A percentile compares a stretch with the other conserved stretches of the same genome.
Evolutionary conservation across 64 coral and sea anemone genomes (phyloP).

Genomic region (Pocillopora damicornis): DNA sequence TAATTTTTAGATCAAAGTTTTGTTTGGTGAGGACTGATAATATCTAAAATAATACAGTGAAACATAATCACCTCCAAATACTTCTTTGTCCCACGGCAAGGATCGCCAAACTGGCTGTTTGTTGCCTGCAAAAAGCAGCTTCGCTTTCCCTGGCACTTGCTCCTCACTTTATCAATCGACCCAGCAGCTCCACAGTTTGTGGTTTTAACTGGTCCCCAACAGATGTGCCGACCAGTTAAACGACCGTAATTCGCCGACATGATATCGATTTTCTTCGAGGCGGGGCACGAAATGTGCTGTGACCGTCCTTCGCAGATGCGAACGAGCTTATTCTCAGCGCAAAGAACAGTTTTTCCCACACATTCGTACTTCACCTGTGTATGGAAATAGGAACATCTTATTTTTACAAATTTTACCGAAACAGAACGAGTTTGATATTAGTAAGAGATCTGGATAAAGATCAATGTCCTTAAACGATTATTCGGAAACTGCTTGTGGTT

Average conservation of each 20-base stretch:
- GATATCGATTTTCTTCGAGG: background rate
- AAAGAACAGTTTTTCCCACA: background rate
- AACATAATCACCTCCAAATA: background rate
- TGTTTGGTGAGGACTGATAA: too few species aligned
- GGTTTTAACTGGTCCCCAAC: background rate
- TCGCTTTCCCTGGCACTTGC: background rate
- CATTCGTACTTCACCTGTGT: background rate
- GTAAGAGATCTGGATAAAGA: too few species aligned
- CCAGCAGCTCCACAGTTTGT: background rate
- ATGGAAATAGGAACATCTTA: background rate
- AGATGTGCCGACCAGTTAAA: background rate
- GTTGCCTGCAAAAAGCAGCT: background rate
- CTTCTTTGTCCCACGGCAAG: background rate
- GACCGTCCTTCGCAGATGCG: background rate
- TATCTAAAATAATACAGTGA: background rate
- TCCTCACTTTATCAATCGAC: background rate
- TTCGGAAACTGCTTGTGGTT: too few species aligned
- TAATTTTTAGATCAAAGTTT: too few species aligned
- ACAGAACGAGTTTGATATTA: background rate
- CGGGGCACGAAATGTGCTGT: background rate
- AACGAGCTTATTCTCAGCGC: background rate
- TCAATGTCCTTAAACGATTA: too few species aligned
- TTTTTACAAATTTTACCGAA: background rate
- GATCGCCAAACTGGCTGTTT: slow-evolving; percentile 15
- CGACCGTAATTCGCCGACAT: background rate